Evolutionary conservation across 2,888 invertebrate genomes (phyloP), one percentile per base, ranked within the genome.

Genomic region (Mycogona germanica): DNA sequence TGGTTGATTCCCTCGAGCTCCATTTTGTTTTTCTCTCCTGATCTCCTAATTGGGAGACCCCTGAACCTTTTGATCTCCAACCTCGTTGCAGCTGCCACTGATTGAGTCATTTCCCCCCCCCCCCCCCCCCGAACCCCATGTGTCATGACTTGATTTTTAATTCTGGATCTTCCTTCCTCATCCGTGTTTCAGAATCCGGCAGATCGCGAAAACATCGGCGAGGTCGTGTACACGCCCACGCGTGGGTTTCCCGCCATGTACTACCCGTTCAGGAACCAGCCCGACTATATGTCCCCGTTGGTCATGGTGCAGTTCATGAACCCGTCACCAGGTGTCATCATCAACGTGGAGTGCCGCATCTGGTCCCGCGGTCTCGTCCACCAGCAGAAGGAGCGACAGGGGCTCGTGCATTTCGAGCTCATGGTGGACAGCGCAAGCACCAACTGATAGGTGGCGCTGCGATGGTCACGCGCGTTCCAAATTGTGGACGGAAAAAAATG

Each of bases 401-500:
- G 92, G 66, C 86, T 87, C 65, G 89, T 92, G 66, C 91, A 92
- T 75, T 91, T 93, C 76, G 92, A 92, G 76, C 77, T 92, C 72
- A 83, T 92, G 82, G 81, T 92, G 70, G 92, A 92, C 75, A 84
- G 82, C 79, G 59, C n/a, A n/a, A n/a, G n/a, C n/a, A n/a, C n/a
- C n/a, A n/a, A n/a, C n/a, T n/a, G n/a, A n/a, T n/a, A n/a, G n/a
- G n/a, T n/a, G n/a, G n/a, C n/a, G n/a, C n/a, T n/a, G n/a, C n/a
- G n/a, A n/a, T n/a, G n/a, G n/a, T n/a, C n/a, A n/a, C n/a, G n/a
- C n/a, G n/a, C n/a, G n/a, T n/a, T n/a, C n/a, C n/a, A n/a, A n/a
- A n/a, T n/a, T n/a, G n/a, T n/a, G n/a, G n/a, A n/a, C n/a, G n/a
- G n/a, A n/a, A n/a, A n/a, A n/a, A n/a, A n/a, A n/a, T n/a, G n/a